These are phyloP conservation scores for Xiphias gladius DNA, from an alignment of 2,113 vertebrate genomes.

Conservation along the genomic window DNA sequence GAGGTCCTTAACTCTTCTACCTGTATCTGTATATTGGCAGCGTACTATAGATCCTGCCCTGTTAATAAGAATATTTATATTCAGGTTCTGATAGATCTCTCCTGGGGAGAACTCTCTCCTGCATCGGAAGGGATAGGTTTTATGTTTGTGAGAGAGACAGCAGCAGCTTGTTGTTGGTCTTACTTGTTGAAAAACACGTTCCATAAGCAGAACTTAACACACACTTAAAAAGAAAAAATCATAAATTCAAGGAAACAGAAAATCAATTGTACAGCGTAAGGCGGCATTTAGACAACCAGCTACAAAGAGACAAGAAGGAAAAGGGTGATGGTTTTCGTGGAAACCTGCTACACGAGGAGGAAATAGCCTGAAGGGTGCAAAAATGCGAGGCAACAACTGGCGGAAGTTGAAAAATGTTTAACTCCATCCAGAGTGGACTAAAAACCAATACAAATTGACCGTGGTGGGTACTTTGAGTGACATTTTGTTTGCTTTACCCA, in stretches of 20 bases:
- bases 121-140: neutral
- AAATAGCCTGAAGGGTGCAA: neutral
- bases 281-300: neutral
- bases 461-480: no score
- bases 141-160: neutral
- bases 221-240: neutral
- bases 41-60: neutral
- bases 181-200: neutral
- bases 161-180: no score
- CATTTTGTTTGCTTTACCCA: no score
- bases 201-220: neutral
- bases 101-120: neutral
- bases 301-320: neutral
- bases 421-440: neutral
- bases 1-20: neutral
- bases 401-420: neutral
- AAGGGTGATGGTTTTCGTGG: neutral
- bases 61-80: neutral
- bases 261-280: no score
- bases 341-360: neutral
- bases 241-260: neutral
- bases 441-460: neutral
- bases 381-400: neutral
- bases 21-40: neutral
- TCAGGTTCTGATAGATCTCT: neutral